Percentiles rank a stretch among this genome's conserved stretches.
Evolutionary conservation across 2,797 vertebrate genomes (phyloP).

Genomic region (Platyrinchus mystaceus): DNA sequence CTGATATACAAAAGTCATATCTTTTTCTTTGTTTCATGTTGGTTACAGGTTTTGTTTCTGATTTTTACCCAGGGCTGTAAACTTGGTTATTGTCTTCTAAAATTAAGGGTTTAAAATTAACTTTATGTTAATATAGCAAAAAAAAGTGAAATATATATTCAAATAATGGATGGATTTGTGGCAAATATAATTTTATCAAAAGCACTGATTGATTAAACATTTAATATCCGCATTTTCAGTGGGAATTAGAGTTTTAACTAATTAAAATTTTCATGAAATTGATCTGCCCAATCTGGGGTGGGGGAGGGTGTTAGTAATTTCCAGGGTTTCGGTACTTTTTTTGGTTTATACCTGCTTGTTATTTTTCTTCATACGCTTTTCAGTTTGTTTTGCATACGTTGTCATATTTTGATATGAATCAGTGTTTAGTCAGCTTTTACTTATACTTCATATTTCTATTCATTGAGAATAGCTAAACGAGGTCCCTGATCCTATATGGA

Average conservation of each 20-base stretch:
- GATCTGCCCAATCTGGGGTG: neutral
- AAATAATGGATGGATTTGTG: neutral
- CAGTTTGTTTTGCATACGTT: neutral
- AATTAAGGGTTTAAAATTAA: neutral
- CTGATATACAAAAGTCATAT: neutral
- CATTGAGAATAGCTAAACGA: neutral
- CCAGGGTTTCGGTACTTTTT: rapidly evolving
- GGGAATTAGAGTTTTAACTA: neutral
- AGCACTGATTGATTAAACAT: neutral
- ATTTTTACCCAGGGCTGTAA: neutral
- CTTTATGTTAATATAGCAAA: neutral
- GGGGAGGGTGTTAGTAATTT: neutral
- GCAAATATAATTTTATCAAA: neutral
- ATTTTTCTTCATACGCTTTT: neutral
- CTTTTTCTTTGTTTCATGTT: neutral
- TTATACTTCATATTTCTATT: neutral
- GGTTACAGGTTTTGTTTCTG: neutral
- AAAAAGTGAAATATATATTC: neutral
- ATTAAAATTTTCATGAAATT: neutral
- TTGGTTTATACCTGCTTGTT: neutral
- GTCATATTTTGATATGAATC: neutral
- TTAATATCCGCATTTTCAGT: neutral
- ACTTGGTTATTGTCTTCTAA: neutral
- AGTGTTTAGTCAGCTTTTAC: neutral
- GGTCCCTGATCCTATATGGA: neutral